phyloP scores from a whole-genome alignment of 2,888 invertebrate genomes.

The Criorhina ranunculi region DNA sequence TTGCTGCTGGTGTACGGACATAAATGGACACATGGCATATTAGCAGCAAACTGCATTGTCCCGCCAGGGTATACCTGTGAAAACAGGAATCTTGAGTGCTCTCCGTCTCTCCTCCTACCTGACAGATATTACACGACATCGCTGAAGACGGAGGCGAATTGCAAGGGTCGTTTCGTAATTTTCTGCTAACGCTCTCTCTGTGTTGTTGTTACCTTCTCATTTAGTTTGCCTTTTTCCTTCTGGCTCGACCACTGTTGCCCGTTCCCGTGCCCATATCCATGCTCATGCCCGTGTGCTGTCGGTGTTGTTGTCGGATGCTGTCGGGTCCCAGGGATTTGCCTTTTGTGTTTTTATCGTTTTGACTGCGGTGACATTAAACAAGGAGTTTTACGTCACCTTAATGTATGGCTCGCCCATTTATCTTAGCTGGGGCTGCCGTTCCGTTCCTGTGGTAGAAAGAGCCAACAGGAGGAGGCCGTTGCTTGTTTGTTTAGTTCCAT shows the following conservation, averaged over 20 bases:
- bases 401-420: constrained; percentile 76
- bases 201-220: constrained; percentile 69
- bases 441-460: constrained; percentile 66
- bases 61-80: constrained; percentile 61
- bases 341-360: constrained; percentile 76
- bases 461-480: constrained; percentile 57
- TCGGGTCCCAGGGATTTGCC: constrained; percentile 75
- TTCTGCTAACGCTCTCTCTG: constrained; percentile 68
- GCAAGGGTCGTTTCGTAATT: constrained; percentile 75
- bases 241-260: constrained; percentile 26
- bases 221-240: constrained; percentile 30
- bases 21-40: constrained; percentile 74
- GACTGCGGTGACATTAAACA: constrained; percentile 77
- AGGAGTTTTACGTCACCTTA: constrained; percentile 77
- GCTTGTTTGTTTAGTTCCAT: constrained; percentile 62
- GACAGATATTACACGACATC: constrained; percentile 64
- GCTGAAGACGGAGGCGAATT: constrained; percentile 66
- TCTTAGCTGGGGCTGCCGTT: constrained; percentile 69
- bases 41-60: constrained; percentile 52
- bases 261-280: constrained; percentile 20
- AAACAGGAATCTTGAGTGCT: constrained; percentile 71
- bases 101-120: constrained; percentile 56
- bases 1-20: constrained; percentile 34
- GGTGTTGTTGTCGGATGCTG: constrained; percentile 77
- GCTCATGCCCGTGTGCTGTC: constrained; percentile 36